phyloP scores from a whole-genome alignment of 92 coral and sea anemone species.

The Epizoanthus illoricatus region DNA sequence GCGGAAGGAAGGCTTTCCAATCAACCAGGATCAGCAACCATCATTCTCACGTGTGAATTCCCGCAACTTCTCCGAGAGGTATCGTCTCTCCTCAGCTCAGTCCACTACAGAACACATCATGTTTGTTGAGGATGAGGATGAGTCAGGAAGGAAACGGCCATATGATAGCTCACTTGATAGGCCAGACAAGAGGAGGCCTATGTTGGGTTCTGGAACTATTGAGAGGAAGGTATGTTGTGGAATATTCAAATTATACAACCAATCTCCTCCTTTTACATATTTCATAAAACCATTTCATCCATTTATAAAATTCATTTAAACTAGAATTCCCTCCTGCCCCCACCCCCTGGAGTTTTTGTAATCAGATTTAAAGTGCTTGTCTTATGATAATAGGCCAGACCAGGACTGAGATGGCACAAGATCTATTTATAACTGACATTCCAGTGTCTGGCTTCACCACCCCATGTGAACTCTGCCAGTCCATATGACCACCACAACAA shows the following conservation, averaged over 20 bases:
- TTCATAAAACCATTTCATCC: too few species aligned
- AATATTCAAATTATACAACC: neutral
- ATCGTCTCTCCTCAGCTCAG: conserved; percentile 57
- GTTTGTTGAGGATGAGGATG: conserved; percentile 65
- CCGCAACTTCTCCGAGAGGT: conserved; percentile 89
- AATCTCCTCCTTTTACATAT: neutral
- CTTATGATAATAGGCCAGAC: too few species aligned
- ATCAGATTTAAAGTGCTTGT: too few species aligned
- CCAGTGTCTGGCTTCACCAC: too few species aligned
- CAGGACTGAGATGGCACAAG: too few species aligned
- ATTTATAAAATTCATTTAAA: too few species aligned
- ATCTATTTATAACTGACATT: too few species aligned
- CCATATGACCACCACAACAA: too few species aligned
- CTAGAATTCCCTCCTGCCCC: too few species aligned
- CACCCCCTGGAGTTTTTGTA: too few species aligned
- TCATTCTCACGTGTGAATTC: conserved; percentile 78
- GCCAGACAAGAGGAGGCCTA: conserved; percentile 50
- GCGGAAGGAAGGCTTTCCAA: conserved; percentile 92
- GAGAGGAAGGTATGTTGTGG: conserved; percentile 20
- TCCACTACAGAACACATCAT: conserved; percentile 78
- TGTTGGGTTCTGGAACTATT: conserved; percentile 40
- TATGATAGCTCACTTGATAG: conserved; percentile 43
- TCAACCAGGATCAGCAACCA: conserved; percentile 69
- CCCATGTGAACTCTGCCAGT: too few species aligned
- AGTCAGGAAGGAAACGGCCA: conserved; percentile 59